Evolutionary conservation across 2,797 vertebrate genomes (phyloP).

Genomic region (Nannoperca australis): DNA sequence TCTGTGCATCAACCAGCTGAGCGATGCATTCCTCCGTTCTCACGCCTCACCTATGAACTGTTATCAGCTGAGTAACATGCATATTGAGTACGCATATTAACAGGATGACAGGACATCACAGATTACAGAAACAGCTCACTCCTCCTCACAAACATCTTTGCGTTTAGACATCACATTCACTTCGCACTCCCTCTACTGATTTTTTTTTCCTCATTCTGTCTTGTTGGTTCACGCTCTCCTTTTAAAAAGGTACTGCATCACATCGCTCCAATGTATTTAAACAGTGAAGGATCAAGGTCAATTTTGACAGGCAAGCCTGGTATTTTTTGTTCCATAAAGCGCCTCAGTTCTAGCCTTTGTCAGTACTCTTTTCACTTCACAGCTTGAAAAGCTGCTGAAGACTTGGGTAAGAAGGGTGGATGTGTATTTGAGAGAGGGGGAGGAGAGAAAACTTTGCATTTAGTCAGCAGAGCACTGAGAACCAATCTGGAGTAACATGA

Average conservation of each 20-base stretch:
- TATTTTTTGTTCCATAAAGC: conserved; percentile 43
- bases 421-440: conserved; percentile 35
- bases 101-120: conserved; percentile 74
- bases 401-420: conserved; percentile 23
- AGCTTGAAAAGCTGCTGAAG: conserved; percentile 60
- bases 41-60: conserved; percentile 59
- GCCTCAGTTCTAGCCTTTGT: conserved; percentile 53
- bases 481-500: conserved; percentile 75
- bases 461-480: conserved; percentile 65
- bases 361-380: conserved; percentile 66
- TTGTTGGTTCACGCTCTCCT: conserved; percentile 25
- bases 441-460: conserved; percentile 72
- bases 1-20: conserved; percentile 20
- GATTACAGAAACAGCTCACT: conserved; percentile 78
- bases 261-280: conserved; percentile 23
- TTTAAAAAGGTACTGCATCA: conserved; percentile 43
- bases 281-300: conserved; percentile 53
- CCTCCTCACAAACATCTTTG: conserved; percentile 75
- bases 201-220: conserved; percentile 43
- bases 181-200: conserved; percentile 58
- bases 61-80: conserved; percentile 75
- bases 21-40: conserved; percentile 51
- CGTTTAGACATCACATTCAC: conserved; percentile 64
- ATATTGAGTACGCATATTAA: conserved; percentile 76
- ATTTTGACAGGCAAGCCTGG: conserved; percentile 26